A percentile compares a stretch with the other conserved stretches of the same genome.
Evolutionary conservation across 1,140 invertebrate species (phyloP).

Genomic region (Temnothorax curvispinosus): DNA sequence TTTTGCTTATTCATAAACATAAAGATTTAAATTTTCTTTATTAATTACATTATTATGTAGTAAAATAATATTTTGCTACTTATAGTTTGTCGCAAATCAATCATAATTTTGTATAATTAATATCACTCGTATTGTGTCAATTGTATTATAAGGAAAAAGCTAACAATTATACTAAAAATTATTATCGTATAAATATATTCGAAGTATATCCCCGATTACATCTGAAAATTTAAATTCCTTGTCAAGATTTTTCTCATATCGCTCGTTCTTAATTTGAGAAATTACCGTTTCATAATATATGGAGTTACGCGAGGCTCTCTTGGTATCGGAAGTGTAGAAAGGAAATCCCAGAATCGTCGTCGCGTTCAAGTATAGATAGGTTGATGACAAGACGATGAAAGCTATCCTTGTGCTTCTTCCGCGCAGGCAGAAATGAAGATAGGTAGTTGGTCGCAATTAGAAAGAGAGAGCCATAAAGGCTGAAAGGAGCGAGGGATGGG

Average conservation of each 20-base stretch:
- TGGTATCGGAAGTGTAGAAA: constrained; percentile 1
- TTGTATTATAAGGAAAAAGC: neutral
- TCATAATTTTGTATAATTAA: neutral
- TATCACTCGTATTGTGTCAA: neutral
- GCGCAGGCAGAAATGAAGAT: constrained; percentile 36
- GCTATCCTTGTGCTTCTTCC: constrained; percentile 17
- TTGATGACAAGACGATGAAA: constrained; percentile 19
- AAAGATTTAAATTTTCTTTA: neutral
- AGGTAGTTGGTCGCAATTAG: constrained; percentile 9
- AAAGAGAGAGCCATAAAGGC: constrained; percentile 19
- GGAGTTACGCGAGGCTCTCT: neutral
- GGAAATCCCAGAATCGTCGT: constrained; percentile 9
- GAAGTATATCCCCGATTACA: neutral
- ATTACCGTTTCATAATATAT: neutral
- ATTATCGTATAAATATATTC: neutral
- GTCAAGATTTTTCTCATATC: neutral
- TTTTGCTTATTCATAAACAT: neutral
- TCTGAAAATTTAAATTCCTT: neutral
- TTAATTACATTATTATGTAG: neutral
- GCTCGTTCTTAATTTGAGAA: neutral
- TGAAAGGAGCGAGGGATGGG: neutral
- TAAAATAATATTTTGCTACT: neutral
- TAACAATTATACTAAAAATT: neutral
- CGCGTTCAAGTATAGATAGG: neutral
- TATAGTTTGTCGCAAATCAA: neutral